Percentiles rank a stretch among this genome's conserved stretches.
These are phyloP conservation scores for Murina feae DNA, from an alignment of 2,113 vertebrate genomes.

Conservation along the genomic window DNA sequence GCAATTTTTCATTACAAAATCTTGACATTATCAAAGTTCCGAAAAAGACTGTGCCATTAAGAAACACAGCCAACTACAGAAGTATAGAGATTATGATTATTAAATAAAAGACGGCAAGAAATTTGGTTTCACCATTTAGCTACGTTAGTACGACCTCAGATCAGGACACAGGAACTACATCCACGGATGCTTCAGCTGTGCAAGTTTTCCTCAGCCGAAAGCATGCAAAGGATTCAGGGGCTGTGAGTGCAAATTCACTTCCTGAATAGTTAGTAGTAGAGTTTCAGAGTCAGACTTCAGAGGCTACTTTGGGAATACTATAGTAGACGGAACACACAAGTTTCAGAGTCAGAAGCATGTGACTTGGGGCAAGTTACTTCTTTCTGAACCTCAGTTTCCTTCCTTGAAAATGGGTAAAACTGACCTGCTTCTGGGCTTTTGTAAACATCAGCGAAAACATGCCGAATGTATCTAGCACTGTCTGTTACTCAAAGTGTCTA, in stretches of 20 bases:
- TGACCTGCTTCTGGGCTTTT: background rate
- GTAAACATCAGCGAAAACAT: background rate
- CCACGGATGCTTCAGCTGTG: background rate
- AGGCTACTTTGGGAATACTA: background rate
- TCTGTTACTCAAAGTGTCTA: background rate
- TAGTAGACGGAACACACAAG: background rate
- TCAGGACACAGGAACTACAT: background rate
- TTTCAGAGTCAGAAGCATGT: background rate
- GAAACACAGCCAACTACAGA: background rate
- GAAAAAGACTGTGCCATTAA: background rate
- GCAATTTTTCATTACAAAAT: background rate
- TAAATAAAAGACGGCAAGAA: background rate
- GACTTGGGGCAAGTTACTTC: background rate
- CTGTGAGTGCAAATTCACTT: background rate
- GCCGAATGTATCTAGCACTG: background rate
- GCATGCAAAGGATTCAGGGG: background rate
- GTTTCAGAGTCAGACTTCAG: background rate
- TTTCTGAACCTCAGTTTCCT: background rate
- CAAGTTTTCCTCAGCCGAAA: background rate
- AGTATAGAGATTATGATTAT: background rate
- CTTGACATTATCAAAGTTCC: conserved; percentile 15
- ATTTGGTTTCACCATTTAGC: background rate
- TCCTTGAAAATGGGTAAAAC: background rate
- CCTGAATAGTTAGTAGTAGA: background rate
- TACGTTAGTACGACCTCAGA: background rate